A percentile compares a stretch with the other conserved stretches of the same genome.
These are phyloP conservation scores for Oscheius sp. DNA, from an alignment of 2,888 invertebrate species.

Conservation along the genomic window DNA sequence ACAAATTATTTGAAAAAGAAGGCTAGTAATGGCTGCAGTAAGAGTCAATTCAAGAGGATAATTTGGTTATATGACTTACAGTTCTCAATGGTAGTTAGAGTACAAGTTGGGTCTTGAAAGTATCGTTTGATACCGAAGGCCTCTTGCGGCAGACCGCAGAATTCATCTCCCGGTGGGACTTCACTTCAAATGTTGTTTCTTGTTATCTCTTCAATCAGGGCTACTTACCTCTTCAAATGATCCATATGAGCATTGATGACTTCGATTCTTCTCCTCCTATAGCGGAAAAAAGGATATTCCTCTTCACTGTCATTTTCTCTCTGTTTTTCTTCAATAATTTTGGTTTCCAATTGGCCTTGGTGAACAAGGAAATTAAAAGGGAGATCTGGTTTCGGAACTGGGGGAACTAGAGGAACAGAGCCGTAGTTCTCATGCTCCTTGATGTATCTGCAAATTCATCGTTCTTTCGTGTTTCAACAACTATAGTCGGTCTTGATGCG, in stretches of 20 bases:
- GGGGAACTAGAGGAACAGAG: neutral
- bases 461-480: neutral
- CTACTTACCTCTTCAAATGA: neutral
- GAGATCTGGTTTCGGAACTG: conserved; percentile 7
- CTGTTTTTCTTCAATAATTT: neutral
- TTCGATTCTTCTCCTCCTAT: neutral
- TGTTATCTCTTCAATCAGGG: neutral
- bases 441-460: conserved; percentile 11
- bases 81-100: neutral
- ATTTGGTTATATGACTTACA: too few species aligned
- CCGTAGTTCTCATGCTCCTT: neutral
- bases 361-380: neutral
- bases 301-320: neutral
- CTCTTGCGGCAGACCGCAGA: conserved; percentile 40
- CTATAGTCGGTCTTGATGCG: neutral
- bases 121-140: conserved; percentile 33
- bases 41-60: too few species aligned
- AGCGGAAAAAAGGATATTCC: too few species aligned
- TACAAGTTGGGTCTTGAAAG: neutral
- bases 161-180: conserved; percentile 36
- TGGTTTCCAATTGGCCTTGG: neutral
- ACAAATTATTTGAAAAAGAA: neutral
- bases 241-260: too few species aligned
- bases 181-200: conserved; percentile 41
- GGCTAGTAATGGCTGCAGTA: too few species aligned